Conservation (phyloP, 92 coral and sea anemone genomes). For the Ricordea florida region DNA sequence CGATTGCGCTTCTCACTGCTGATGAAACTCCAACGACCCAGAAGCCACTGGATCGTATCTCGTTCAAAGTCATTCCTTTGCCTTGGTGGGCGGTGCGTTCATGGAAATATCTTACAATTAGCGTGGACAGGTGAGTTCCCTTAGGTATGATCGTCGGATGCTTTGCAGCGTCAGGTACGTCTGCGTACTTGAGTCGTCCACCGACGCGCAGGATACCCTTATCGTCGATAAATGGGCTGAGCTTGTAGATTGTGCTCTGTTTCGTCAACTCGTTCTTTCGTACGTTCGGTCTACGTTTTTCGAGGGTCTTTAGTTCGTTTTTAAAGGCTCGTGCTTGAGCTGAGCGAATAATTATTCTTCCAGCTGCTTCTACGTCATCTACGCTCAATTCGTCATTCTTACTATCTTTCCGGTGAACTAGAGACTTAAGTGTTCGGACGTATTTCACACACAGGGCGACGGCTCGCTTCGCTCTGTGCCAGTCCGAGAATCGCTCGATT, state of each 20-base stretch:
- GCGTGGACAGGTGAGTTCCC: conserved; percentile 19
- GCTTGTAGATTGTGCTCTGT: conserved; percentile 34
- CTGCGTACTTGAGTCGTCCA: conserved; percentile 37
- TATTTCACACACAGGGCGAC: conserved; percentile 34
- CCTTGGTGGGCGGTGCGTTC: conserved; percentile 45
- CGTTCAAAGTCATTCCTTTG: conserved; percentile 57
- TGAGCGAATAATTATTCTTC: conserved; percentile 22
- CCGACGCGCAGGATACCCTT: conserved; percentile 60
- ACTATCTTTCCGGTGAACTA: neutral
- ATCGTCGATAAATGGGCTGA: conserved; percentile 59
- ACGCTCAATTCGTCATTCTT: neutral
- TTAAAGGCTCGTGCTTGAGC: conserved; percentile 30
- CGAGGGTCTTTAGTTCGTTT: conserved; percentile 22
- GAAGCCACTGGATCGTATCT: conserved; percentile 50
- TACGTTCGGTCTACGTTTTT: neutral
- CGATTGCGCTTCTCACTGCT: conserved; percentile 10
- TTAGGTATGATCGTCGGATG: conserved; percentile 53
- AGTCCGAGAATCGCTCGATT: conserved; percentile 48
- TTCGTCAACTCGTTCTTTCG: neutral
- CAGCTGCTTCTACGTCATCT: conserved; percentile 38
- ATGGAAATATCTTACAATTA: conserved; percentile 41
- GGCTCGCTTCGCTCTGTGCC: conserved; percentile 57
- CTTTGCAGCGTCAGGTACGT: conserved; percentile 12
- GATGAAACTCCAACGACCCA: conserved; percentile 68
- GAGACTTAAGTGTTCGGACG: conserved; percentile 10